Evolutionary conservation across 2,113 vertebrate genomes (phyloP).

Genomic region (Macrotus californicus): DNA sequence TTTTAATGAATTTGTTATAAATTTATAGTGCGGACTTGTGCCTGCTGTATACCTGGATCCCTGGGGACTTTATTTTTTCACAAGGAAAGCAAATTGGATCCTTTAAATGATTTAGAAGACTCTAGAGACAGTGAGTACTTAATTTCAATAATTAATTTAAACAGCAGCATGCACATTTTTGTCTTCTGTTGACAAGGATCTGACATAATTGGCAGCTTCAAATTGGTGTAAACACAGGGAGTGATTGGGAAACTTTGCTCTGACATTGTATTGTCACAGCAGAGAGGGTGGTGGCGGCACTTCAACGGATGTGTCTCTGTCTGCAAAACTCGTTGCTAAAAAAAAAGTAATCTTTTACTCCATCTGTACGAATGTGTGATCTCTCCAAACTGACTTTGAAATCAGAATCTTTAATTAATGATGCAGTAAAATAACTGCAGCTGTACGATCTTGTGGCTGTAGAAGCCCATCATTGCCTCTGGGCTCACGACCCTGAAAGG

Average conservation of each 20-base stretch:
- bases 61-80: not conserved
- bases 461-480: not conserved
- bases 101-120: constrained; percentile 39
- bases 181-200: constrained; percentile 27
- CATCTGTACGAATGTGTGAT: not conserved
- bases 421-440: not conserved
- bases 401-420: not conserved
- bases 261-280: not conserved
- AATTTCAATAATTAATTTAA: constrained; percentile 50
- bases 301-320: not conserved
- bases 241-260: not conserved
- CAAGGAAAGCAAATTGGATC: not conserved
- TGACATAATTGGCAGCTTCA: constrained; percentile 23
- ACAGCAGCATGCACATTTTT: constrained; percentile 11
- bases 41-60: not conserved
- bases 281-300: not conserved
- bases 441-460: not conserved
- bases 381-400: not conserved
- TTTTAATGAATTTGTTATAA: not conserved
- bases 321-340: not conserved
- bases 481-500: not conserved
- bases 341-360: not conserved
- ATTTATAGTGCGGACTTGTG: not conserved
- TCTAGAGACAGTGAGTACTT: constrained; percentile 1
- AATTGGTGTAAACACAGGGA: not conserved